These are phyloP conservation scores for Himalopsyche kuldschensis DNA, from an alignment of 2,888 invertebrate species.

Conservation along the genomic window DNA sequence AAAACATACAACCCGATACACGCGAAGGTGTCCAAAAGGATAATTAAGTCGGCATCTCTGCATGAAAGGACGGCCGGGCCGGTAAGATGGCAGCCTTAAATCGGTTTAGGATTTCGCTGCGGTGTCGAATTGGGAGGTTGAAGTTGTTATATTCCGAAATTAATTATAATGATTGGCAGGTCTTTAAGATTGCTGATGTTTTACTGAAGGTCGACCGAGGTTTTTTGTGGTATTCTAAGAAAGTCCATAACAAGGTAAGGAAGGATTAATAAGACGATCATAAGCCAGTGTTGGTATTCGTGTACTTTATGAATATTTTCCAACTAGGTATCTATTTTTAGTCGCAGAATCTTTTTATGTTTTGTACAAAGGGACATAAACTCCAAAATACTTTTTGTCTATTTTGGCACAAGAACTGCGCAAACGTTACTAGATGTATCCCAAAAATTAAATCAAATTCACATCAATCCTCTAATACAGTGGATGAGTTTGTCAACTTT, in stretches of 20 bases:
- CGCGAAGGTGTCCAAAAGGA: conserved; percentile 27
- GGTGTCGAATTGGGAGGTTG: neutral
- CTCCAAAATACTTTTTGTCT: no score
- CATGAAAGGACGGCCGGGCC: neutral
- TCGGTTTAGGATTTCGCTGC: neutral
- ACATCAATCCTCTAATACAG: no score
- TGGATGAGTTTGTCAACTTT: no score
- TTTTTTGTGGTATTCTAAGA: neutral
- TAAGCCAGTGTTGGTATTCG: no score
- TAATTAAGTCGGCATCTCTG: conserved; percentile 24
- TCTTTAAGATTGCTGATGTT: neutral
- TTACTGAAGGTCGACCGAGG: neutral
- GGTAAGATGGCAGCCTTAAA: neutral
- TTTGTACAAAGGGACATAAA: no score
- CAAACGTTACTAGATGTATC: no score
- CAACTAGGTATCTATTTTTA: no score
- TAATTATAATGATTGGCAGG: conserved; percentile 1
- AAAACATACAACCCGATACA: neutral
- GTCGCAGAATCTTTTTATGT: no score
- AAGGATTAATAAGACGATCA: neutral
- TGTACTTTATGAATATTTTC: no score
- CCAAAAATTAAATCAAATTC: no score
- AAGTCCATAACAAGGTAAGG: neutral
- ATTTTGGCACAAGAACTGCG: no score
- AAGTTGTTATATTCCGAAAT: neutral